phyloP scores from a whole-genome alignment of 2,888 invertebrate genomes.

The Buathra laborator region DNA sequence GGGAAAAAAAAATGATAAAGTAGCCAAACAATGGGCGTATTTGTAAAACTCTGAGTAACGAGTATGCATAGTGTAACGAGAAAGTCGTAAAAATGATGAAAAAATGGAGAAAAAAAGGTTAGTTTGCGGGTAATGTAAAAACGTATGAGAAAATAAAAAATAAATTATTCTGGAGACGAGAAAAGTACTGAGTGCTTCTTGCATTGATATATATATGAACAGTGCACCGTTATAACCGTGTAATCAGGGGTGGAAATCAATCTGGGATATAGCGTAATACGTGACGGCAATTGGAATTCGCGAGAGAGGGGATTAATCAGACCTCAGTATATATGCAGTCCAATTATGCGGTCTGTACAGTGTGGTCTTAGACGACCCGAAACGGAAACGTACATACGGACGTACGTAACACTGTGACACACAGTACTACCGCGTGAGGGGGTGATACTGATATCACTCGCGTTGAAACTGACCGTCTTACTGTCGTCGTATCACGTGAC shows the following conservation, averaged over 20 bases:
- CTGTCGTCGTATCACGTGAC: background rate
- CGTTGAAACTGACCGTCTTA: background rate
- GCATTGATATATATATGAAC: slow-evolving; percentile 7
- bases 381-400: slow-evolving; percentile 53
- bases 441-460: background rate
- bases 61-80: slow-evolving; percentile 21
- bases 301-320: slow-evolving; percentile 71
- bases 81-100: slow-evolving; percentile 28
- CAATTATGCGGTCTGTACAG: slow-evolving; percentile 73
- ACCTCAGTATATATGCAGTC: slow-evolving; percentile 70
- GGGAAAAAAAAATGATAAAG: background rate
- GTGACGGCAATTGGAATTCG: slow-evolving; percentile 60
- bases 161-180: background rate
- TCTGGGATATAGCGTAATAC: background rate
- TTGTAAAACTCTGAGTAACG: background rate
- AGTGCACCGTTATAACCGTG: slow-evolving; percentile 27
- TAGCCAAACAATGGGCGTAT: background rate
- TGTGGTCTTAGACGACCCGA: slow-evolving; percentile 57
- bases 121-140: background rate
- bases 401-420: slow-evolving; percentile 27
- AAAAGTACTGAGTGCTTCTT: background rate
- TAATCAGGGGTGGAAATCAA: slow-evolving; percentile 47
- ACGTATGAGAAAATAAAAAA: background rate
- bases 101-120: slow-evolving; percentile 17
- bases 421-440: background rate